Evolutionary conservation across 1,140 invertebrate genomes (phyloP).

Genomic region (Drosophila tristis): DNA sequence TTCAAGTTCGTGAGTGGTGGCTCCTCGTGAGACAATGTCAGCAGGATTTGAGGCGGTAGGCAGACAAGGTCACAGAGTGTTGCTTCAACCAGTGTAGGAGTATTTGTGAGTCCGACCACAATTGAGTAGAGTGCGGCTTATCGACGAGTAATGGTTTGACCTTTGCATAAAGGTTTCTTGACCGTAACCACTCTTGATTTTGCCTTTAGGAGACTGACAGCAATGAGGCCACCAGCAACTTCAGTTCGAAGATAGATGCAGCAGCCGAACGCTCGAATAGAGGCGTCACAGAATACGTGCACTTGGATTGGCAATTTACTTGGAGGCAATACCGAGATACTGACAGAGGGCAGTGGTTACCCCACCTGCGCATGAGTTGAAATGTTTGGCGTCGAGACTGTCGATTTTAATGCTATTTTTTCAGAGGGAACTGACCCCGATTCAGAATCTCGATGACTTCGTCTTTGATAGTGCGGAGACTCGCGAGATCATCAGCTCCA

Average conservation of each 20-base stretch:
- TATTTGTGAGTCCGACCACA: constrained; percentile 15
- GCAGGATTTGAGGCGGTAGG: neutral
- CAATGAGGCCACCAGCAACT: neutral
- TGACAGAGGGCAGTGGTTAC: no score
- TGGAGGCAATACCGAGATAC: no score
- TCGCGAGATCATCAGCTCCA: neutral
- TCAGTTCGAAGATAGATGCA: no score
- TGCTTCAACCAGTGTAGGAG: constrained; percentile 20
- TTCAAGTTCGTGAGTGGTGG: neutral
- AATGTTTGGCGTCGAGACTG: no score
- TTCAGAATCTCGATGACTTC: constrained; percentile 23
- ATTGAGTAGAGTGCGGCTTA: neutral
- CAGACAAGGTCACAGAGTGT: constrained; percentile 6
- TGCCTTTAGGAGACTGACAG: constrained; percentile 1
- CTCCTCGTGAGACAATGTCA: constrained; percentile 11
- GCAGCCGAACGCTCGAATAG: no score
- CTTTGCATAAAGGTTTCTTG: neutral
- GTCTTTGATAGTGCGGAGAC: constrained; percentile 8
- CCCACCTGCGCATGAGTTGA: no score
- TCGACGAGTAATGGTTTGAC: neutral
- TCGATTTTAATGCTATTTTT: constrained; percentile 15
- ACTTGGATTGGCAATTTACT: no score
- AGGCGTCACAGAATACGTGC: no score
- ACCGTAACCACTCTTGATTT: constrained; percentile 15
- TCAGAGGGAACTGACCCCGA: constrained; percentile 3